phyloP scores from a whole-genome alignment of 2,888 invertebrate species.

The Cremastinae sp. region DNA sequence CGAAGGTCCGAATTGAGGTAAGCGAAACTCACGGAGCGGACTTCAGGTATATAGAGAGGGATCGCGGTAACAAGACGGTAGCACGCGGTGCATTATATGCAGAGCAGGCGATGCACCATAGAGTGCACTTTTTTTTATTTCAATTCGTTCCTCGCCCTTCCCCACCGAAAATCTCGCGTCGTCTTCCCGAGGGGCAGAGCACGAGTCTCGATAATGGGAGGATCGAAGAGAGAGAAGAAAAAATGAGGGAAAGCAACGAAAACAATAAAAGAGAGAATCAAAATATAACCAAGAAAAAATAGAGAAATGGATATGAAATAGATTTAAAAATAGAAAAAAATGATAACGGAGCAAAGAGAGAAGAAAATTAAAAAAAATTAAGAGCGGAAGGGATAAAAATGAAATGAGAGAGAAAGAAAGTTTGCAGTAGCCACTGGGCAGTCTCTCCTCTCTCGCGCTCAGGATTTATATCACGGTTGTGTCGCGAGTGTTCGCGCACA shows the following conservation, averaged over 20 bases:
- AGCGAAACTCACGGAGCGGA: conserved; percentile 58
- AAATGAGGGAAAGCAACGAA: conserved; percentile 4
- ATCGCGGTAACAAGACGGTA: conserved; percentile 52
- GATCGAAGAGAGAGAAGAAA: conserved; percentile 37
- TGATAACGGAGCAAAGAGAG: conserved; percentile 56
- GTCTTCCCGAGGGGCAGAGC: conserved; percentile 16
- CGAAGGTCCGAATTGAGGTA: conserved; percentile 26
- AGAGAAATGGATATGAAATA: conserved; percentile 51
- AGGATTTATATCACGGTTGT: conserved; percentile 76
- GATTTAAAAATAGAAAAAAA: conserved; percentile 56
- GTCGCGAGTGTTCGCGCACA: conserved; percentile 66
- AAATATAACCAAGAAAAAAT: conserved; percentile 49
- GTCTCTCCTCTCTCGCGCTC: conserved; percentile 69
- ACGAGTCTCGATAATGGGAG: conserved; percentile 44
- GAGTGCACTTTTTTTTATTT: conserved; percentile 64
- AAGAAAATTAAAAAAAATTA: conserved; percentile 50
- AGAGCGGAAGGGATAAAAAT: conserved; percentile 54
- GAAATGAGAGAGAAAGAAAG: conserved; percentile 53
- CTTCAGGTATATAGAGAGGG: conserved; percentile 63
- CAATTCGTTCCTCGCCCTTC: conserved; percentile 2
- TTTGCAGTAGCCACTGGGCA: conserved; percentile 73
- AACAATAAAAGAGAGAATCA: conserved; percentile 48
- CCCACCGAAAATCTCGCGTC: conserved; percentile 14
- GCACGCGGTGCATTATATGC: conserved; percentile 76
- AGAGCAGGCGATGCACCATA: conserved; percentile 77